These are phyloP conservation scores for Stegana nigrithorax DNA, from an alignment of 2,888 invertebrate species.

Conservation along the genomic window DNA sequence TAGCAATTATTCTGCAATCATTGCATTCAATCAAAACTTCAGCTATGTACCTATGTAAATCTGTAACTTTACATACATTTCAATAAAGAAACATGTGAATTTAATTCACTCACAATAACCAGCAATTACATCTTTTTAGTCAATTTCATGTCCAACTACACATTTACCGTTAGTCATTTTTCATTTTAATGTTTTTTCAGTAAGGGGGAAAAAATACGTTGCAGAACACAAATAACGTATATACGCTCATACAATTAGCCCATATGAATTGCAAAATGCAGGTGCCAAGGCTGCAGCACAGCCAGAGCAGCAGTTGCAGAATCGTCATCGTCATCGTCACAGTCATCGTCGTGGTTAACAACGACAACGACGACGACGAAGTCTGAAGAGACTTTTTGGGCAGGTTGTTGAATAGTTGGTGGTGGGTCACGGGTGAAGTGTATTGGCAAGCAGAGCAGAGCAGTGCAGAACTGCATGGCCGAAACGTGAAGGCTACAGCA, in stretches of 20 bases:
- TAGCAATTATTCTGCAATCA: too few species aligned
- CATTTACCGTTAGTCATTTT: conserved; percentile 31
- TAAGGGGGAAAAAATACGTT: neutral
- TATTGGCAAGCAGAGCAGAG: too few species aligned
- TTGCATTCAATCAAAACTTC: too few species aligned
- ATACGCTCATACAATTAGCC: conserved; percentile 49
- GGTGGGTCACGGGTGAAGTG: too few species aligned
- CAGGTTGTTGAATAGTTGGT: neutral
- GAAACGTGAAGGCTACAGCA: neutral
- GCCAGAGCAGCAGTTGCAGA: neutral
- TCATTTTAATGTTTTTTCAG: conserved; percentile 28
- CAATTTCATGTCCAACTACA: conserved; percentile 26
- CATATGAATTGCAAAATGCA: neutral
- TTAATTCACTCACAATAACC: conserved; percentile 5
- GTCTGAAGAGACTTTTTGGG: too few species aligned
- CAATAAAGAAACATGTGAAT: too few species aligned
- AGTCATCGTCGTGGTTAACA: neutral
- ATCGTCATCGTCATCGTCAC: neutral
- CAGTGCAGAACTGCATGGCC: too few species aligned
- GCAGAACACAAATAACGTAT: conserved; percentile 7
- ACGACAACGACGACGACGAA: neutral
- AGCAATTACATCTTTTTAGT: conserved; percentile 44
- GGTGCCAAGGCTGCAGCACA: neutral
- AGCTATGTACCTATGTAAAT: too few species aligned
- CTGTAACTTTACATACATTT: too few species aligned